phyloP scores from a whole-genome alignment of 2,797 vertebrate species.

The Pyrocephalus nanus region DNA sequence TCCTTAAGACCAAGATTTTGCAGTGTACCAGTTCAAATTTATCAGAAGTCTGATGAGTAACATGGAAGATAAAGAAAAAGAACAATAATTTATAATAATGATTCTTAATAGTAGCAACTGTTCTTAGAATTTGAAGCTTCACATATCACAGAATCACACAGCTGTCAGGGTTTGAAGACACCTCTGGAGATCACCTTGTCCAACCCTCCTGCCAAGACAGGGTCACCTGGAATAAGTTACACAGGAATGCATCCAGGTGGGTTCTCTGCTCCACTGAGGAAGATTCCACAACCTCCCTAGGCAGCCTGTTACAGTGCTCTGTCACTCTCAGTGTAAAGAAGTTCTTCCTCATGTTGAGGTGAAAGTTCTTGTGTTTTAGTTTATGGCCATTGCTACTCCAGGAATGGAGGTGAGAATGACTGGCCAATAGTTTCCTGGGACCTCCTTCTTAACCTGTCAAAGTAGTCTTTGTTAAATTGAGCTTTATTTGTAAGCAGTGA shows the following conservation, averaged over 20 bases:
- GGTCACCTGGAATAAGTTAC: neutral
- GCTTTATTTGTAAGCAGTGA: neutral
- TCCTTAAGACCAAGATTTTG: neutral
- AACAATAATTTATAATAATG: neutral
- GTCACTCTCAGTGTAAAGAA: neutral
- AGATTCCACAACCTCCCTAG: neutral
- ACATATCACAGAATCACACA: neutral
- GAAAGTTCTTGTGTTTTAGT: neutral
- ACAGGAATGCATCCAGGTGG: neutral
- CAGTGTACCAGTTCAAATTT: neutral
- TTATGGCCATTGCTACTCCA: neutral
- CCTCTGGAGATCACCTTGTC: neutral
- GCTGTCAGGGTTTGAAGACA: neutral
- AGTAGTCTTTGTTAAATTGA: neutral
- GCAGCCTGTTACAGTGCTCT: neutral
- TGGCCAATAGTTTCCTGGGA: neutral
- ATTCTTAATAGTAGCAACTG: neutral
- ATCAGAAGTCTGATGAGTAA: neutral
- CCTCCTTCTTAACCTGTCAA: neutral
- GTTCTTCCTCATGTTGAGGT: neutral
- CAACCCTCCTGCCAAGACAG: neutral
- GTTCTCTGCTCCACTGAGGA: neutral
- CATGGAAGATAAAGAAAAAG: neutral
- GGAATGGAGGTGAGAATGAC: neutral
- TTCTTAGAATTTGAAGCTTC: neutral